A percentile compares a stretch with the other conserved stretches of the same genome.
These are phyloP conservation scores for Acanthosepion lycidas DNA, from an alignment of 2,888 invertebrate genomes.

Conservation along the genomic window DNA sequence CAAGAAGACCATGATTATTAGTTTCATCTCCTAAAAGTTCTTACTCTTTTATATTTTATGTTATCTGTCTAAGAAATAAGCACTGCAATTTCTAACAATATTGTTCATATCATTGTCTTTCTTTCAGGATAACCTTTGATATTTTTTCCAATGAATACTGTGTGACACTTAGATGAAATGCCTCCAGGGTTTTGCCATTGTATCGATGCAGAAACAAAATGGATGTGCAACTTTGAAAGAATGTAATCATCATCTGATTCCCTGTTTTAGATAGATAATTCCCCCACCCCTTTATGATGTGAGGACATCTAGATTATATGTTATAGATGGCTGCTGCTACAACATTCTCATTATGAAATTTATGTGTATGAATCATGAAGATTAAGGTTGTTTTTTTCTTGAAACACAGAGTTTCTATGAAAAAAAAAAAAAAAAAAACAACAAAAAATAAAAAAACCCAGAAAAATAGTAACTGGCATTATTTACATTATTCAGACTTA, in stretches of 20 bases:
- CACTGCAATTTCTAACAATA: background rate
- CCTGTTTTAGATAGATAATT: background rate
- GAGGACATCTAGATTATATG: background rate
- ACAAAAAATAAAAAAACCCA: too few species aligned
- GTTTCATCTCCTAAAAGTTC: too few species aligned
- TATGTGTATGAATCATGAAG: background rate
- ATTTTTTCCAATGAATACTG: background rate
- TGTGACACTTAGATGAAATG: conserved; percentile 17
- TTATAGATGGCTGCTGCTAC: background rate
- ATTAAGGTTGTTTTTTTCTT: background rate
- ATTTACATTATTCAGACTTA: too few species aligned
- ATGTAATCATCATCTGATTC: background rate
- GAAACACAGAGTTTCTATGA: background rate
- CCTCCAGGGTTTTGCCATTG: background rate
- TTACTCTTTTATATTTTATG: too few species aligned
- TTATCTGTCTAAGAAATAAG: background rate
- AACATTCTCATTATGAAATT: background rate
- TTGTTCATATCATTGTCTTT: background rate
- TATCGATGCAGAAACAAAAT: background rate
- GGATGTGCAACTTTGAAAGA: background rate
- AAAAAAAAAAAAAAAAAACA: too few species aligned
- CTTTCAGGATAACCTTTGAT: background rate
- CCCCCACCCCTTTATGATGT: background rate
- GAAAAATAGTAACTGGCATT: too few species aligned
- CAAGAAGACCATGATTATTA: background rate